Base-by-base conservation (phyloP, 2,797 vertebrate species). In the Bradypodion ventrale region DNA sequence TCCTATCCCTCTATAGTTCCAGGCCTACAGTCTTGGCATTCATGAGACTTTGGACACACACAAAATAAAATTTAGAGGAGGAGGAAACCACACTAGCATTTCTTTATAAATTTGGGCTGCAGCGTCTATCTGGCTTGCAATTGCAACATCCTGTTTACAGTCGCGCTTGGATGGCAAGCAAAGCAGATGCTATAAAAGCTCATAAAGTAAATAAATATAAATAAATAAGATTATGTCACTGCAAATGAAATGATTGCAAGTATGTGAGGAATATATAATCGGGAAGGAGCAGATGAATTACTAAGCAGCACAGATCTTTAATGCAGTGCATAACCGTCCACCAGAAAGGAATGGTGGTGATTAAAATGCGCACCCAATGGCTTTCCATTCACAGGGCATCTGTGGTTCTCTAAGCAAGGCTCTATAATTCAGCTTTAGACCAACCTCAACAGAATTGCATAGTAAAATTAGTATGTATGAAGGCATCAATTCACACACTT, bases 141-240 rank as follows among this genome's bases (percentile, higher is more conserved):
- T 93, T 89, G 90, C 85, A 73, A 95, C 94, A 93, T 94, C 87
- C 93, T 87, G 88, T 87, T 93, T 94, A 88, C 74, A 92, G 91
- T 92, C 92, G 88, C 81, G 89, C 82, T 77, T 72, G 78, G 70
- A 89, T 91, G 91, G 91, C 90, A 93, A 93, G 91, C 63, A 82
- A 91, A 94, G 88, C 92, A 93, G 93, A 94, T 92, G 91, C 89
- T 91, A 86, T 87, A 90, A 93, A 90, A 94, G 79, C 83, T 84
- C 92, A 89, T 90, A 91, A 90, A 90, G 93, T 81, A 93, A 94
- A 92, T 88, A 92, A 93, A 93, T 88, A 94, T 91, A 94, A 94
- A 93, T 91, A 93, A 92, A 90, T 91, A 94, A 93, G 89, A 94
- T 95, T 94, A 93, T 94, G 92, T 95, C 94, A 94, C 93, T 91